These are phyloP conservation scores for Meloe dianella DNA, from an alignment of 2,888 invertebrate species.

Conservation along the genomic window DNA sequence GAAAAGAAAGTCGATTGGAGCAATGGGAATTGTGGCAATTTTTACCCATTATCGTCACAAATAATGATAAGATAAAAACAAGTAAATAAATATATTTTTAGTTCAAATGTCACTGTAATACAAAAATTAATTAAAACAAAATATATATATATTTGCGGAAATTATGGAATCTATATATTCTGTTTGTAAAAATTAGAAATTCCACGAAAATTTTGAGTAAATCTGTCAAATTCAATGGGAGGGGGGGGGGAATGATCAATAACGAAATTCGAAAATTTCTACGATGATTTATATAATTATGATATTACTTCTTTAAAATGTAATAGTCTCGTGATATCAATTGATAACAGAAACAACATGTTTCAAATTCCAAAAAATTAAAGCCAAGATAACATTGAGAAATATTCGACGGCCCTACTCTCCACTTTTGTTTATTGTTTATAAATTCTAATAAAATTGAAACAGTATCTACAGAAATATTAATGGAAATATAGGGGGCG, in stretches of 20 bases:
- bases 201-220: not conserved
- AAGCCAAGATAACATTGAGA: not conserved
- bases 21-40: not conserved
- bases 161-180: not conserved
- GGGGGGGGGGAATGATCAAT: too few relatives aligned
- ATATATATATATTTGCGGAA: not conserved
- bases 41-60: not conserved
- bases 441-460: not conserved
- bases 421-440: not conserved
- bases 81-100: not conserved
- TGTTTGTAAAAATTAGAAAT: too few relatives aligned
- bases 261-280: not conserved
- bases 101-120: constrained; percentile 4
- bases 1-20: not conserved
- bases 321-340: not conserved
- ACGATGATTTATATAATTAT: not conserved
- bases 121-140: not conserved
- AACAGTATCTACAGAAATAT: too few relatives aligned
- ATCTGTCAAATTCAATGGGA: not conserved
- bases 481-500: too few relatives aligned
- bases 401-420: not conserved
- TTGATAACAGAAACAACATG: not conserved
- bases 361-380: constrained; percentile 3
- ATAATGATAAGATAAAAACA: constrained; percentile 5
- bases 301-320: not conserved